A percentile compares a stretch with the other conserved stretches of the same genome.
Evolutionary conservation across 1,140 invertebrate genomes (phyloP).

Genomic region (Drosophila lowei): DNA sequence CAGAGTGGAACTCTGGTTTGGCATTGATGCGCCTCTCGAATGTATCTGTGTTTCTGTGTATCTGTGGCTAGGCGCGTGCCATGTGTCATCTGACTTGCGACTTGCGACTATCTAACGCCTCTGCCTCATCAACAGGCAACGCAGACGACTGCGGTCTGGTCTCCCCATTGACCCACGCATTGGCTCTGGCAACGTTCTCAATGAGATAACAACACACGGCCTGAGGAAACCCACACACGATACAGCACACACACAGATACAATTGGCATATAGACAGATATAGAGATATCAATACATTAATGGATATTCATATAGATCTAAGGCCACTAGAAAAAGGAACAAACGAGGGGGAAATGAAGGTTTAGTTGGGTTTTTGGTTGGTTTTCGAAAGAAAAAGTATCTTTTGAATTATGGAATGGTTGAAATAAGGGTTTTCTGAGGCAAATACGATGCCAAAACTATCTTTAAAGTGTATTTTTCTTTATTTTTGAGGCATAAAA

Average conservation of each 20-base stretch:
- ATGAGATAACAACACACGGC: conserved; percentile 62
- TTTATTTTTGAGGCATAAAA: too few species aligned
- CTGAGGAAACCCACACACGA: conserved; percentile 64
- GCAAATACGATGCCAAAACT: too few species aligned
- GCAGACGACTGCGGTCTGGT: conserved; percentile 22
- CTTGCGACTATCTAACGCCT: conserved; percentile 79
- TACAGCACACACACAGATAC: conserved; percentile 24
- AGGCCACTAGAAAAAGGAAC: not conserved
- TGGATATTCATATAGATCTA: conserved; percentile 26
- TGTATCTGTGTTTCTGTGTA: conserved; percentile 37
- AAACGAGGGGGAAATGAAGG: not conserved
- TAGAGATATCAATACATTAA: conserved; percentile 46
- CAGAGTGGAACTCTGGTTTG: conserved; percentile 34
- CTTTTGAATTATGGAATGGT: too few species aligned
- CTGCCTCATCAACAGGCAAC: conserved; percentile 74
- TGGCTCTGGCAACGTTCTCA: conserved; percentile 60
- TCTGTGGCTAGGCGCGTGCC: conserved; percentile 70
- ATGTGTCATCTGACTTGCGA: conserved; percentile 75
- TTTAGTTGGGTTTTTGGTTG: too few species aligned
- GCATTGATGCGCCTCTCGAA: conserved; percentile 54
- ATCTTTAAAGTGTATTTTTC: too few species aligned
- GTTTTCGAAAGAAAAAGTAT: not conserved
- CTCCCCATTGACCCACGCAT: conserved; percentile 73
- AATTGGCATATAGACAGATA: conserved; percentile 71
- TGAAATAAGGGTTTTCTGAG: too few species aligned